Conservation (phyloP, 2,888 invertebrate genomes). For the Rotaria sp. region DNA sequence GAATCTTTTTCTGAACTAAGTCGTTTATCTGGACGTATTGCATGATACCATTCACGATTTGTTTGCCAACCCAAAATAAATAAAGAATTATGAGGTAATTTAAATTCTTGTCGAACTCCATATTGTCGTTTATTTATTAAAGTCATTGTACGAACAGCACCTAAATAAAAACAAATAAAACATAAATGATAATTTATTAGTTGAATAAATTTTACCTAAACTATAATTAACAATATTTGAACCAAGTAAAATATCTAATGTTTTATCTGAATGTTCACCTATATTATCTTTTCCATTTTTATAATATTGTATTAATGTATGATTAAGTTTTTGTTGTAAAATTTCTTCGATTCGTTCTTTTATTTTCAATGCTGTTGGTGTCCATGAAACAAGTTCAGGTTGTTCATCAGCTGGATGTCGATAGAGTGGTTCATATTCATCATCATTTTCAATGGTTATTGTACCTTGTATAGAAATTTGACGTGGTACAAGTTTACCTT, state of each 20-base stretch:
- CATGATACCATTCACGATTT: slow-evolving; percentile 1
- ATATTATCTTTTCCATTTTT: not conserved
- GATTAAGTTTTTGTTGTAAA: not conserved
- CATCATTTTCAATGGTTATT: not conserved
- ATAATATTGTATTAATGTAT: slow-evolving; percentile 19
- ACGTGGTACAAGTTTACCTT: not conserved
- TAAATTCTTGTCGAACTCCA: not conserved
- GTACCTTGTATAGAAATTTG: not conserved
- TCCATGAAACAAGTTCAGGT: not conserved
- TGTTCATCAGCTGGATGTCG: not conserved
- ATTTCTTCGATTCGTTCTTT: not conserved
- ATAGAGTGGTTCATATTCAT: not conserved
- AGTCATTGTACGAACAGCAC: not conserved
- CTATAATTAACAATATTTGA: slow-evolving; percentile 15
- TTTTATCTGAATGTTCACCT: slow-evolving; percentile 5
- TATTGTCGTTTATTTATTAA: not conserved
- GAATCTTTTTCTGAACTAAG: not conserved
- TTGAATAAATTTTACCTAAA: not conserved
- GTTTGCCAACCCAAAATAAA: slow-evolving; percentile 1
- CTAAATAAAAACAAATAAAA: not conserved
- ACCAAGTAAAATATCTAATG: not conserved
- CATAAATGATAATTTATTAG: too few relatives aligned
- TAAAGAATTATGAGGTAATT: slow-evolving; percentile 12
- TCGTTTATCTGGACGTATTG: not conserved
- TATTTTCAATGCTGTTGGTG: not conserved